These are phyloP conservation scores for Amazona vittata DNA, from an alignment of 2,113 vertebrate species.

Conservation along the genomic window DNA sequence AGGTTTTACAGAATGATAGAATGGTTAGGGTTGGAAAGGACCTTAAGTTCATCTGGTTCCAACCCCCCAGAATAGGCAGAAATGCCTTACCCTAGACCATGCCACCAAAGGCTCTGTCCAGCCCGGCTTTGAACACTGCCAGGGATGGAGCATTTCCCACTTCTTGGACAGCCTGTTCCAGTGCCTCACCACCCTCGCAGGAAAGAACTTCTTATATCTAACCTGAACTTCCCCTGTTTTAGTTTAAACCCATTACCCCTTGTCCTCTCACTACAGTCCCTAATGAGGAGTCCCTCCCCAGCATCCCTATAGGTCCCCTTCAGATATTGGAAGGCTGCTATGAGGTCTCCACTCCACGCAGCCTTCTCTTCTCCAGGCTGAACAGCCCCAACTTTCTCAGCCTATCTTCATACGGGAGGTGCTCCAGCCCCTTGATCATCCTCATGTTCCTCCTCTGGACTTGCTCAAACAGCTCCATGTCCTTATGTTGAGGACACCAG, in stretches of 20 bases:
- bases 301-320: background rate
- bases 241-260: background rate
- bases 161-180: background rate
- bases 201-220: background rate
- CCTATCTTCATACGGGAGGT: no score
- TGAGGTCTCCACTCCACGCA: background rate
- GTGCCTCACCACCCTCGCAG: background rate
- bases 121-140: background rate
- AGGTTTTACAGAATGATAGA: background rate
- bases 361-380: background rate
- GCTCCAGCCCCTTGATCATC: no score
- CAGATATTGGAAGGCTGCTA: background rate
- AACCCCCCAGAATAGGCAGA: background rate
- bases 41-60: background rate
- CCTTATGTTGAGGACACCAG: no score
- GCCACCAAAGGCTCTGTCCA: background rate
- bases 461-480: no score
- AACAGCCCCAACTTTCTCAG: no score
- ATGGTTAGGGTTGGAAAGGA: background rate
- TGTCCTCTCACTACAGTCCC: background rate
- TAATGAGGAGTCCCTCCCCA: background rate
- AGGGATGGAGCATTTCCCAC: background rate
- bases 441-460: no score
- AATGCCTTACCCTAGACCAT: background rate
- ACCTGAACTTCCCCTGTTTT: background rate